These are phyloP conservation scores for Lampropteryx suffumata DNA, from an alignment of 2,888 invertebrate species.

Conservation along the genomic window DNA sequence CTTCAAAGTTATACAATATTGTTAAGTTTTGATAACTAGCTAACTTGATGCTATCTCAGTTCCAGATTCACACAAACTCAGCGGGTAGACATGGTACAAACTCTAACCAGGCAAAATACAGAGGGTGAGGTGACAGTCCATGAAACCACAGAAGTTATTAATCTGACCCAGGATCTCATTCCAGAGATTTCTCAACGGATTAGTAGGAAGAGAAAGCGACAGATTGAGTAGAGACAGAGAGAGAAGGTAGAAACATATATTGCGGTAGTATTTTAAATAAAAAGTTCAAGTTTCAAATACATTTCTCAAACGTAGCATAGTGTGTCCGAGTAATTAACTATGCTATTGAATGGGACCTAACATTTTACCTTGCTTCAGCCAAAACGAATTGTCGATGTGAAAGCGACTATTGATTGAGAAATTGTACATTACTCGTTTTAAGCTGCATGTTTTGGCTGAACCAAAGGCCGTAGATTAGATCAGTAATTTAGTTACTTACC, in stretches of 20 bases:
- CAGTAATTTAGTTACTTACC: background rate
- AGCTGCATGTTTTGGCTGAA: conserved; percentile 8
- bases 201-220: conserved; percentile 59
- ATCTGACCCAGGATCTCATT: conserved; percentile 48
- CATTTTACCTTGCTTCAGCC: conserved; percentile 6
- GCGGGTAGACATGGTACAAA: conserved; percentile 36
- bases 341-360: conserved; percentile 2
- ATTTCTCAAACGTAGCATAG: too few species aligned
- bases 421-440: background rate
- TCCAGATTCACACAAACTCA: conserved; percentile 56
- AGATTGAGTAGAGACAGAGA: conserved; percentile 37
- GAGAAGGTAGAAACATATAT: conserved; percentile 18
- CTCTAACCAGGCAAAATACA: conserved; percentile 30
- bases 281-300: background rate
- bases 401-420: background rate
- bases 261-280: conserved; percentile 7
- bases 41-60: conserved; percentile 34
- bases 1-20: too few species aligned
- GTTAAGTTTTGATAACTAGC: too few species aligned
- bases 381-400: background rate
- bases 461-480: conserved; percentile 1
- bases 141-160: conserved; percentile 39
- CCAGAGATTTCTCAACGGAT: conserved; percentile 59
- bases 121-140: conserved; percentile 21
- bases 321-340: background rate